Percentiles rank a stretch among this genome's conserved stretches.
These are phyloP conservation scores for Actinia equina DNA, from an alignment of 64 coral and sea anemone genomes.

Conservation along the genomic window DNA sequence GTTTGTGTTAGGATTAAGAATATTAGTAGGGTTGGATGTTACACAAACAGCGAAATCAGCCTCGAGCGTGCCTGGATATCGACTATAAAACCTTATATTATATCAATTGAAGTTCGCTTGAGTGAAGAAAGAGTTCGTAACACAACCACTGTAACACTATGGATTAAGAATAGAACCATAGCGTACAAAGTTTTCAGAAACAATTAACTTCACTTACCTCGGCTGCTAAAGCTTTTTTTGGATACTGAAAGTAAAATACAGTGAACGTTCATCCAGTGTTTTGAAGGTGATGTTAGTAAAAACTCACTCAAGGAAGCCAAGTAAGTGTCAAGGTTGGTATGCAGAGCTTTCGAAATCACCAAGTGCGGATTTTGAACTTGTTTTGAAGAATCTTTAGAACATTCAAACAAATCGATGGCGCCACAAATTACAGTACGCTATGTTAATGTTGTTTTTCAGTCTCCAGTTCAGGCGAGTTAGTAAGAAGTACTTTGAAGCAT, in stretches of 20 bases:
- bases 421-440: too few relatives aligned
- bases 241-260: conserved; percentile 7
- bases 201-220: conserved; percentile 23
- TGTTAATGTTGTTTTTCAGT: too few relatives aligned
- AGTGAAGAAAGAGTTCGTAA: not conserved
- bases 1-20: conserved; percentile 46
- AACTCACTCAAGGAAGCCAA: not conserved
- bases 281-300: not conserved
- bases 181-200: conserved; percentile 2
- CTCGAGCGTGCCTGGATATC: not conserved
- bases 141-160: not conserved
- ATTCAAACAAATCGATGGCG: too few relatives aligned
- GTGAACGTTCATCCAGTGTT: not conserved
- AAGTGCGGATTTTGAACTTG: not conserved
- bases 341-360: not conserved
- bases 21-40: conserved; percentile 36
- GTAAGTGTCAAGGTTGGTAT: not conserved
- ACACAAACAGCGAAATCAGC: conserved; percentile 16
- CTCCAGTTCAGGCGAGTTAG: not conserved
- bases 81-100: conserved; percentile 4
- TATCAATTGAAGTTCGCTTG: not conserved
- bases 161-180: conserved; percentile 23
- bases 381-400: not conserved
- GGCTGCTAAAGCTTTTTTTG: conserved; percentile 1
- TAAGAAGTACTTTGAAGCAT: not conserved